phyloP scores from a whole-genome alignment of 2,113 vertebrate species.

The Mystacornis crossleyi region DNA sequence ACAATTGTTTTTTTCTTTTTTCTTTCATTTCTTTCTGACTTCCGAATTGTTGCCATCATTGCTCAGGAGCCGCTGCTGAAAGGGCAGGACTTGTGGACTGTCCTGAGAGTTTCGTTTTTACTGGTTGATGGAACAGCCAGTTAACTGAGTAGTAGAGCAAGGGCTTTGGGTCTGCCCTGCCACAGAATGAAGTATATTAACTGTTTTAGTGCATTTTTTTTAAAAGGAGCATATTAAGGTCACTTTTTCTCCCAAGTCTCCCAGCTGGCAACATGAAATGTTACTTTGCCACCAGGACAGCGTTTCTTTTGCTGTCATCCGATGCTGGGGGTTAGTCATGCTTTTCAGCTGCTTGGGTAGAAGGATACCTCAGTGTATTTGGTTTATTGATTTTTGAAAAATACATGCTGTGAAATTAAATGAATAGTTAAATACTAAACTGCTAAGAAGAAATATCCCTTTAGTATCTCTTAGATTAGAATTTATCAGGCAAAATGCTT shows the following conservation, averaged over 20 bases:
- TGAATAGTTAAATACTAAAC: background rate
- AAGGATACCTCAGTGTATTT: background rate
- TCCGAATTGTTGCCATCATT: background rate
- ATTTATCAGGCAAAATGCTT: background rate
- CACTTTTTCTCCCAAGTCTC: background rate
- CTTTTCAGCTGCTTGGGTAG: background rate
- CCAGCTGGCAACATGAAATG: background rate
- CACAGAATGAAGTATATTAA: background rate
- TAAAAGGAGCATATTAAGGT: background rate
- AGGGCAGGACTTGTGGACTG: background rate
- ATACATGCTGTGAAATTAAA: background rate
- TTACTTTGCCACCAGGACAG: background rate
- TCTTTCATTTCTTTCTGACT: background rate
- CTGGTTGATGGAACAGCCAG: background rate
- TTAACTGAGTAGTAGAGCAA: background rate
- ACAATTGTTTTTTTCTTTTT: too few relatives aligned
- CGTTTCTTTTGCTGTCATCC: background rate
- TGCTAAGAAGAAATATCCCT: background rate
- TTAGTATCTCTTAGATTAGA: background rate
- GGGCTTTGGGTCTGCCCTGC: background rate
- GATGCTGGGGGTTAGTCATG: background rate
- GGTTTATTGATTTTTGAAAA: constrained; percentile 41
- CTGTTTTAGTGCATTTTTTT: constrained; percentile 15
- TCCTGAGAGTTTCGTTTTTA: background rate
- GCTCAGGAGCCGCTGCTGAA: background rate